Conservation (phyloP, 2,888 invertebrate genomes). For the Lapara coniferarum region DNA sequence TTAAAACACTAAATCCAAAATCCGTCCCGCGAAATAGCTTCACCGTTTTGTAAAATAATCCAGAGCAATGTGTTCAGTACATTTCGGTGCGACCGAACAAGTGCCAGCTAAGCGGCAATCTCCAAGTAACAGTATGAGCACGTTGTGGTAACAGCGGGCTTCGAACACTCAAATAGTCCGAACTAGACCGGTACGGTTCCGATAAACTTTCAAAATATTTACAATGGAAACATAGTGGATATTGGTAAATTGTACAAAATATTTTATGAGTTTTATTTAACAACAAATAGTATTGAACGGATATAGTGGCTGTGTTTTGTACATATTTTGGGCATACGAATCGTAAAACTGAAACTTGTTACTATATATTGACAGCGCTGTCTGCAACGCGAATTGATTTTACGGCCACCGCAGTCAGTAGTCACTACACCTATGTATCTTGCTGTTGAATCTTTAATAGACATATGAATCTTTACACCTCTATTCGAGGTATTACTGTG, state of each 20-base stretch:
- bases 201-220: constrained; percentile 14
- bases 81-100: constrained; percentile 19
- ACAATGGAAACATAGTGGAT: constrained; percentile 8
- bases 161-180: neutral
- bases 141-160: neutral
- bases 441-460: constrained; percentile 21
- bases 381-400: constrained; percentile 56
- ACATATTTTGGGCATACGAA: constrained; percentile 45
- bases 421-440: constrained; percentile 18
- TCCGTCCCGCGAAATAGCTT: neutral
- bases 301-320: constrained; percentile 31
- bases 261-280: constrained; percentile 29
- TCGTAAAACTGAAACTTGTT: constrained; percentile 63
- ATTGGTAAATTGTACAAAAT: constrained; percentile 28
- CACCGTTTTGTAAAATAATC: neutral
- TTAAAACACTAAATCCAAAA: constrained; percentile 1
- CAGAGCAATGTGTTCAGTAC: constrained; percentile 11
- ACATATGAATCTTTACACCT: constrained; percentile 15
- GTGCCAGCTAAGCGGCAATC: constrained; percentile 8
- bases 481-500: constrained; percentile 9
- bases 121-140: constrained; percentile 8
- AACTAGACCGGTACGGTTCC: neutral
- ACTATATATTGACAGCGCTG: constrained; percentile 59
- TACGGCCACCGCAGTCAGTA: constrained; percentile 22
- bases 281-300: constrained; percentile 32